A percentile compares a stretch with the other conserved stretches of the same genome.
phyloP scores from a whole-genome alignment of 2,797 vertebrate species.

The Acrossocheilus wenchowensis region DNA sequence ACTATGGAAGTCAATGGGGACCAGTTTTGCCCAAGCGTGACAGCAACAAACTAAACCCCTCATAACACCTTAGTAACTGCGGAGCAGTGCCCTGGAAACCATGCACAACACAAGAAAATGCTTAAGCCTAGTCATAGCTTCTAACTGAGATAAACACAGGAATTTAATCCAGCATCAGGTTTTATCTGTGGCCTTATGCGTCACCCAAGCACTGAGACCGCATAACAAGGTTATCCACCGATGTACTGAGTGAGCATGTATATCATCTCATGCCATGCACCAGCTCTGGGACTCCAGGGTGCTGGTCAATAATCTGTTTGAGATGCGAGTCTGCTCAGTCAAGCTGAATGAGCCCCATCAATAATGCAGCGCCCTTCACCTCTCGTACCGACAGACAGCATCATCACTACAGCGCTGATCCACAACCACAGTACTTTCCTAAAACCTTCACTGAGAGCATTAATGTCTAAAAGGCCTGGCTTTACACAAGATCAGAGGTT shows the following conservation, averaged over 20 bases:
- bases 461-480: slow-evolving; percentile 6
- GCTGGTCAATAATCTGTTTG: slow-evolving; percentile 52
- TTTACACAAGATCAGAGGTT: slow-evolving; percentile 3
- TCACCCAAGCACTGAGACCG: background rate
- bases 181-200: slow-evolving; percentile 7
- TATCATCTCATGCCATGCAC: slow-evolving; percentile 39
- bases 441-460: slow-evolving; percentile 27
- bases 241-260: slow-evolving; percentile 32
- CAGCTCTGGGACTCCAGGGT: slow-evolving; percentile 22
- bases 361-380: slow-evolving; percentile 47
- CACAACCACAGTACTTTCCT: slow-evolving; percentile 26
- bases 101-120: background rate
- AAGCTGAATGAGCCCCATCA: slow-evolving; percentile 44
- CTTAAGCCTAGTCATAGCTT: background rate
- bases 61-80: background rate
- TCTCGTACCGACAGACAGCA: slow-evolving; percentile 1
- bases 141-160: slow-evolving; percentile 2
- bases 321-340: slow-evolving; percentile 42
- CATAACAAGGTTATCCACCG: slow-evolving; percentile 37
- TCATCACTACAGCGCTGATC: slow-evolving; percentile 1
- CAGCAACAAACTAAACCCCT: background rate
- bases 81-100: background rate
- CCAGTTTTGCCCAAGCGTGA: background rate
- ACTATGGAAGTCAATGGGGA: background rate
- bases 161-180: slow-evolving; percentile 8